Evolutionary conservation across 2,797 vertebrate genomes (phyloP).

Genomic region (Anableps anableps): DNA sequence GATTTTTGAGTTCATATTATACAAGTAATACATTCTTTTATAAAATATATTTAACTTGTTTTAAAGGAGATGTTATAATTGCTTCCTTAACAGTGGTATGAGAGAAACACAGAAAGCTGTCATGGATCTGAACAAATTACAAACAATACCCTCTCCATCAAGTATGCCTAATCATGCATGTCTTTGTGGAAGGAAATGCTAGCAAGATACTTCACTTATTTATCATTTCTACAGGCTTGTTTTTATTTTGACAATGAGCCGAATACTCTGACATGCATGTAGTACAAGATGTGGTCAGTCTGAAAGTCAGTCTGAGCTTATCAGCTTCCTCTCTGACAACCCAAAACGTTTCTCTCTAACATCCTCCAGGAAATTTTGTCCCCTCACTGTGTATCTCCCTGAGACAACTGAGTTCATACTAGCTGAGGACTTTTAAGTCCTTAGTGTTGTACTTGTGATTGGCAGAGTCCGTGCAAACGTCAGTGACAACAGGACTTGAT

Average conservation of each 20-base stretch:
- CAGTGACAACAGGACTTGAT: neutral
- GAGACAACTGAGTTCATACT: too few relatives aligned
- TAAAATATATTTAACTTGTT: neutral
- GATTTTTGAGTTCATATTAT: neutral
- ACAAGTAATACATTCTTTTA: neutral
- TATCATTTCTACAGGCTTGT: neutral
- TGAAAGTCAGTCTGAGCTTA: too few relatives aligned
- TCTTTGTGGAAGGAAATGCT: too few relatives aligned
- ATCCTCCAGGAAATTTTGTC: too few relatives aligned
- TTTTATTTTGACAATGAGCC: neutral
- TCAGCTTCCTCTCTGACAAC: too few relatives aligned
- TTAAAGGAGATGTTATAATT: neutral
- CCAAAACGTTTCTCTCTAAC: too few relatives aligned
- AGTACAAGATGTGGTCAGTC: too few relatives aligned
- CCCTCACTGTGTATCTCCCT: too few relatives aligned
- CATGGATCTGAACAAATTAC: too few relatives aligned
- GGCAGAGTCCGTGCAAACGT: neutral
- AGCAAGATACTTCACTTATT: neutral
- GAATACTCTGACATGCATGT: too few relatives aligned
- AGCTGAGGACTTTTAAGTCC: neutral
- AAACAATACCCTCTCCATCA: too few relatives aligned
- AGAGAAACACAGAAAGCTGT: neutral
- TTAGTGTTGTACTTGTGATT: neutral
- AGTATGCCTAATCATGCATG: too few relatives aligned
- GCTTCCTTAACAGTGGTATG: neutral